Evolutionary conservation across 2,113 vertebrate species (phyloP).

Genomic region (Leucosticte australis): DNA sequence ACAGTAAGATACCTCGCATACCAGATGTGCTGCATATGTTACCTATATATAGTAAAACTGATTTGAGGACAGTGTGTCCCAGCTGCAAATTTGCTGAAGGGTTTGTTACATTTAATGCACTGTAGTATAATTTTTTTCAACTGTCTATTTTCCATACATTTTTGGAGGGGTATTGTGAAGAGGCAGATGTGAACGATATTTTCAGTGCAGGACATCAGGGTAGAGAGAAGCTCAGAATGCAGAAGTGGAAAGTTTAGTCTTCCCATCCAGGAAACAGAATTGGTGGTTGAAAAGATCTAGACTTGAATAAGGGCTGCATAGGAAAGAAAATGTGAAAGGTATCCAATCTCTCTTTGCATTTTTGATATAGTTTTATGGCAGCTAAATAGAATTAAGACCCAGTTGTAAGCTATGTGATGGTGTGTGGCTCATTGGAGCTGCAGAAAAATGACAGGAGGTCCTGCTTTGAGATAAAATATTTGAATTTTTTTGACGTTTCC

Average conservation of each 20-base stretch:
- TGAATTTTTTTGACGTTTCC: not conserved
- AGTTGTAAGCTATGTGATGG: not conserved
- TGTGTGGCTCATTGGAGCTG: not conserved
- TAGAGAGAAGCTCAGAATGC: not conserved
- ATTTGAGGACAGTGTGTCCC: slow-evolving; percentile 2
- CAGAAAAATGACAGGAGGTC: not conserved
- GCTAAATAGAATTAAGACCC: not conserved
- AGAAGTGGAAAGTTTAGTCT: not conserved
- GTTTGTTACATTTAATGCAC: not conserved
- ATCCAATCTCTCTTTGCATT: not conserved
- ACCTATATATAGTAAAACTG: not conserved
- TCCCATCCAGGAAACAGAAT: not conserved
- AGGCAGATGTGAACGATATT: not conserved
- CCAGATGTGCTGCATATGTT: slow-evolving; percentile 20
- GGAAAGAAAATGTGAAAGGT: not conserved
- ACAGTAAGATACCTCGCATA: not conserved
- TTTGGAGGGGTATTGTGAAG: not conserved
- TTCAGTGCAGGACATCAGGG: not conserved
- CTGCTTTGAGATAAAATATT: not conserved
- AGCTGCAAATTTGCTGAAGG: not conserved
- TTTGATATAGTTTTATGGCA: not conserved
- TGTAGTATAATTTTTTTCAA: not conserved
- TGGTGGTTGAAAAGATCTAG: not conserved
- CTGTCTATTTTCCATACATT: not conserved
- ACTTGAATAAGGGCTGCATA: not conserved